Evolutionary conservation across 2,888 invertebrate genomes (phyloP).

Genomic region (Drosophila macrothrix): DNA sequence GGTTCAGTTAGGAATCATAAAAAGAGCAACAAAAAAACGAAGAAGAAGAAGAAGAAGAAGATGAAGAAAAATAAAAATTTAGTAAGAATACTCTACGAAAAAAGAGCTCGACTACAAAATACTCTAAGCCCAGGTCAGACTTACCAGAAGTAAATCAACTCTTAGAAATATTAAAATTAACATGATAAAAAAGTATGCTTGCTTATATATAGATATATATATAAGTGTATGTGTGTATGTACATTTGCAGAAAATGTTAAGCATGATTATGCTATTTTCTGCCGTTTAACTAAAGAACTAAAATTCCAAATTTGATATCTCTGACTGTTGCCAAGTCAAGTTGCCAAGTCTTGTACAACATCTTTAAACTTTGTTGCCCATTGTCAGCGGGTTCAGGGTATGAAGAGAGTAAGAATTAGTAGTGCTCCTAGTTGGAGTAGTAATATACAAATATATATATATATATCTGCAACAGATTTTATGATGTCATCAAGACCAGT

Average conservation of each 20-base stretch:
- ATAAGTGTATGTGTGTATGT: not conserved
- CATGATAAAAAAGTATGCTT: not conserved
- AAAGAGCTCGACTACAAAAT: not conserved
- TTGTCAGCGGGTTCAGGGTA: not conserved
- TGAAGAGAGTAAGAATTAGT: not conserved
- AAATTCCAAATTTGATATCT: not conserved
- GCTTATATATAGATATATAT: not conserved
- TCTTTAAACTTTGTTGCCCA: not conserved
- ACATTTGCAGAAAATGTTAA: not conserved
- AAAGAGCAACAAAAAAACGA: not conserved
- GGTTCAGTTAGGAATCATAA: slow-evolving; percentile 44
- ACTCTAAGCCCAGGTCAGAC: not conserved
- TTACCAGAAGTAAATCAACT: not conserved
- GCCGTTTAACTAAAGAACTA: not conserved
- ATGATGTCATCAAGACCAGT: slow-evolving; percentile 43
- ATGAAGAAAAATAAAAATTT: slow-evolving; percentile 19
- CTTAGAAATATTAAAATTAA: not conserved
- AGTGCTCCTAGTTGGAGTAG: not conserved
- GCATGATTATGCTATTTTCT: too few species aligned
- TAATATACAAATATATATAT: not conserved
- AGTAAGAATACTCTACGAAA: not conserved
- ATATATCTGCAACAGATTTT: slow-evolving; percentile 18
- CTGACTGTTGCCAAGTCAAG: not conserved
- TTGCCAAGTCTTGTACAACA: not conserved
- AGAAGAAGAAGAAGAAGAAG: slow-evolving; percentile 28